These are phyloP conservation scores for Spheniscus mendiculus DNA, from an alignment of 2,113 vertebrate genomes.

Conservation along the genomic window DNA sequence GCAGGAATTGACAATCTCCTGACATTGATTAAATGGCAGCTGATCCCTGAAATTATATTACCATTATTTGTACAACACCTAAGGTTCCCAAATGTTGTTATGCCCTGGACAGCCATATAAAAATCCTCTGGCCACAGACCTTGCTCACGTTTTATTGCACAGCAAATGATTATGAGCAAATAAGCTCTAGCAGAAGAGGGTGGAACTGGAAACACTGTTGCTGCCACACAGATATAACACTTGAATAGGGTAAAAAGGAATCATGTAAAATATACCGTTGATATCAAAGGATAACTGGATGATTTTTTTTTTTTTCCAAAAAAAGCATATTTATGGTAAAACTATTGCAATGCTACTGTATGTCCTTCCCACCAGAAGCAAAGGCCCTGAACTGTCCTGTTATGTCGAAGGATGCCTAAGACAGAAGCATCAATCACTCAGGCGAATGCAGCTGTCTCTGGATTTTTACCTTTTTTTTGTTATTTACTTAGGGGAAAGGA, in stretches of 20 bases:
- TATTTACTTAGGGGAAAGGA: not conserved
- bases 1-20: constrained; percentile 12
- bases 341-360: not conserved
- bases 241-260: not conserved
- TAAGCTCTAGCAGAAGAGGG: not conserved
- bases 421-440: not conserved
- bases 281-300: not conserved
- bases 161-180: not conserved
- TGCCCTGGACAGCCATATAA: not conserved
- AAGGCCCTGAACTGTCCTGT: not conserved
- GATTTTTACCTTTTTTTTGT: not conserved
- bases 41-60: constrained; percentile 10
- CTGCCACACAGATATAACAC: not conserved
- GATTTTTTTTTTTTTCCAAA: not conserved
- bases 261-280: fast-evolving
- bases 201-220: not conserved
- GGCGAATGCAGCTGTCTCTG: not conserved
- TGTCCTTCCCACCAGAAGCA: constrained; percentile 21
- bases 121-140: not conserved
- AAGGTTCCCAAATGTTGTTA: not conserved
- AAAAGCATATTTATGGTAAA: not conserved
- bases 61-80: constrained; percentile 1
- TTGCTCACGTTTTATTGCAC: not conserved
- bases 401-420: not conserved
- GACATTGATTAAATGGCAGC: constrained; percentile 32